Base-by-base conservation (phyloP, 35 echinoderm and acorn worm genomes). In the Holothuria glaberrima region DNA sequence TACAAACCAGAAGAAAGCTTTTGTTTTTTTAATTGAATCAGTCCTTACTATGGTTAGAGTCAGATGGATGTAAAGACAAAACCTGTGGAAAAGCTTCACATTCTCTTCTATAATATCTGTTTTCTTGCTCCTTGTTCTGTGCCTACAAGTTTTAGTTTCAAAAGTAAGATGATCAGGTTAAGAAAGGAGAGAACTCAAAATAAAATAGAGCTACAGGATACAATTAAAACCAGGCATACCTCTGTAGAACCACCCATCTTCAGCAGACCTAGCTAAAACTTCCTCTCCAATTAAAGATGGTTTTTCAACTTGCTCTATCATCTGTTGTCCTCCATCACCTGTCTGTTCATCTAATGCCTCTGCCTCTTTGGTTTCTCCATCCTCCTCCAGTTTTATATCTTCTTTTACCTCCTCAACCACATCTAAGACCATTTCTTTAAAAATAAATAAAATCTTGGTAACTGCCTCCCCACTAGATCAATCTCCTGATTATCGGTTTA, bases 161-260 rank as follows among this genome's bases (percentile, higher is more conserved):
- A 0, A 63, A 0, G n/a, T 1, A 48, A 0, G 6, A 56, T 18
- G 21, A 46, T 71, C 13, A 58, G 29, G 1, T 54, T 54, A 5
- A 17, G 50, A 54, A 14, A 54, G 9, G 12, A 54, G 12, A 9
- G 12, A 12, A 12, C 13, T 54, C 50, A 54, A 54, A 5, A 54
- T 9, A 1, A 54, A 54, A 12, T 17, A 54, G 13, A 54, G 13
- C 16, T 5, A 5, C 50, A 54, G 2, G 36, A 41, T 54, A 2
- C 31, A 59, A 33, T 25, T 62, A 31, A 17, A 22, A 0, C 6
- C 12, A 20, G 6, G 56, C 82, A 68, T 72, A 98, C 96, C 96
- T 92, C 93, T 90, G 28, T 95, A 92, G 73, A 90, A 94, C 96
- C 96, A 98, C 14, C 93, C 96, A 85, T 94, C 87, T 18, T 92